Base-by-base conservation (phyloP, 2,888 invertebrate species). In the Steinernema carpocapsae region DNA sequence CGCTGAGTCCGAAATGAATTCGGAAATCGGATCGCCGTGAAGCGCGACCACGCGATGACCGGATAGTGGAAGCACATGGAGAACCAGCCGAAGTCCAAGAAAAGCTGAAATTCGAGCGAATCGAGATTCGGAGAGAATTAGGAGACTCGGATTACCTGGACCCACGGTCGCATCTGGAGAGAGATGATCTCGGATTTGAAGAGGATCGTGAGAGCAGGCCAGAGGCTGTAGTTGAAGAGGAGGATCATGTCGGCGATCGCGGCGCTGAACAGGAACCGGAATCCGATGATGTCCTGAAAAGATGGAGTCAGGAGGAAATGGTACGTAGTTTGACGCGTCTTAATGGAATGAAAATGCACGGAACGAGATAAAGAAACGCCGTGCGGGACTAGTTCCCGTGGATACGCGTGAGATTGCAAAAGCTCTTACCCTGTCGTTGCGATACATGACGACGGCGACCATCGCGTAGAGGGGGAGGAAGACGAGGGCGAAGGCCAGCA, bases 201-300 rank as follows among this genome's bases (percentile, higher is more conserved):
- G 1, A 85, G 76, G 42, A 85, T 85, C 26, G 83, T 83, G 22
- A 85, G 45, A 10, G 82, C 85, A 0, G 85, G 85, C 85, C 85
- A 85, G 2, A 84, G 74, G 0, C 81, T 79, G 59, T 85, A 86
- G 76, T 85, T 85, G 74, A 86, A 48, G n/a, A 85, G 76, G 6
- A 85, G 77, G 7, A 83, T 70, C 17, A 85, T 76, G 74, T 86
- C 85, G 14, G 84, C 79, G 29, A 80, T 71, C 12, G 84, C 78
- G 1, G 84, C 81, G 56, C 74, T 83, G 72, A 85, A 83, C 32
- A 85, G 78, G 72, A 84, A 85, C 3, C 85, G 83, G 73, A 86
- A 85, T 7, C 85, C 85, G 56, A 86, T 81, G 51, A 86, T 80
- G 74, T 85, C 86, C 81, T 83, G 77, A 24, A 79, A 70, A 6